Conservation (phyloP, 2,888 invertebrate genomes). For the Lingula anatina region DNA sequence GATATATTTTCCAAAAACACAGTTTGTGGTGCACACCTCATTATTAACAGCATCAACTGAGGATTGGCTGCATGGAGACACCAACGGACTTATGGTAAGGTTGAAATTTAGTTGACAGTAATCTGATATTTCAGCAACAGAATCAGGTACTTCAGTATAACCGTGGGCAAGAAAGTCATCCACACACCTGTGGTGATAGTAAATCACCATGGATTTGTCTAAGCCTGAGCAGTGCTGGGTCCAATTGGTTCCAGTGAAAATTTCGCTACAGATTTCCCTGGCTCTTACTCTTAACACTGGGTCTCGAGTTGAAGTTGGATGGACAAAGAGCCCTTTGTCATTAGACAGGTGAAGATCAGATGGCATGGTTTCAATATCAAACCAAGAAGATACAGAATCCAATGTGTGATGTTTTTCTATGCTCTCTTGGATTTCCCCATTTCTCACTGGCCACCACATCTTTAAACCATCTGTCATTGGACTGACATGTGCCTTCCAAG, state of each 20-base stretch:
- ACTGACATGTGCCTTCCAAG: slow-evolving; percentile 19
- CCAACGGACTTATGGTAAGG: slow-evolving; percentile 5
- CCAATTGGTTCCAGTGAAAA: too few relatives aligned
- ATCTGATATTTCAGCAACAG: not conserved
- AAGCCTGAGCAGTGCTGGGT: not conserved
- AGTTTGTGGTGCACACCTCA: slow-evolving; percentile 8
- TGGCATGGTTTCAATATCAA: too few relatives aligned
- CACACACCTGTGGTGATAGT: not conserved
- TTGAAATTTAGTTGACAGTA: not conserved
- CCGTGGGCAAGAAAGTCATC: too few relatives aligned
- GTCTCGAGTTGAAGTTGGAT: too few relatives aligned
- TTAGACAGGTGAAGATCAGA: too few relatives aligned
- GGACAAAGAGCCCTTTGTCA: too few relatives aligned
- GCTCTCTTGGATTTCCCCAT: slow-evolving; percentile 12
- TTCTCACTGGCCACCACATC: slow-evolving; percentile 15
- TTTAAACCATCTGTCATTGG: slow-evolving; percentile 27
- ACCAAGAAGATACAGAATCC: too few relatives aligned
- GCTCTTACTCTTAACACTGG: too few relatives aligned
- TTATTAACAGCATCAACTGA: slow-evolving; percentile 5
- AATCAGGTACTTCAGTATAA: not conserved
- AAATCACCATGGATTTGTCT: not conserved
- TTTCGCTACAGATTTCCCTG: too few relatives aligned
- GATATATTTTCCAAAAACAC: too few relatives aligned
- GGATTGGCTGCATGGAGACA: not conserved
- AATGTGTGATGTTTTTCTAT: too few relatives aligned